phyloP scores from a whole-genome alignment of 2,113 vertebrate species.

The Cavia aperea region DNA sequence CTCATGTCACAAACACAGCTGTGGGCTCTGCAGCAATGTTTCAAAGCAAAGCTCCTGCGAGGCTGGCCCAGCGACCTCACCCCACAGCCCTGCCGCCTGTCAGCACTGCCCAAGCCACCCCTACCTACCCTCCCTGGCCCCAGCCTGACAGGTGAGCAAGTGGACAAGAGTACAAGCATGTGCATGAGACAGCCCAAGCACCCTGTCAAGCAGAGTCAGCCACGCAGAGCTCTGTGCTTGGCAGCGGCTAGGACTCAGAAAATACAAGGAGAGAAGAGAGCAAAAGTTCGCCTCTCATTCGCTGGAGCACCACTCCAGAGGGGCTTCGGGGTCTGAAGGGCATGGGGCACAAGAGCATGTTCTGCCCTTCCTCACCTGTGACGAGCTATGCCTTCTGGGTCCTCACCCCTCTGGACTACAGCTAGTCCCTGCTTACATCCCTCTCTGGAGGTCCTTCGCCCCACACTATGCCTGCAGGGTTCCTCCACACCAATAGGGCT shows the following conservation, averaged over 20 bases:
- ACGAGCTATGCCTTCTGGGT: accelerated
- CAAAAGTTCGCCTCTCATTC: accelerated
- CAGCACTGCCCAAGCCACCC: too few species aligned
- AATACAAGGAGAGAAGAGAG: background rate
- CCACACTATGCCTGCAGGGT: background rate
- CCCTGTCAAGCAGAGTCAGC: background rate
- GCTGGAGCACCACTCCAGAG: background rate
- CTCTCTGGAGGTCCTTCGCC: background rate
- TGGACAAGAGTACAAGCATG: accelerated
- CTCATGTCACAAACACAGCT: accelerated
- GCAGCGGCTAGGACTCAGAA: background rate
- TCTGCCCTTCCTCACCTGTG: too few species aligned
- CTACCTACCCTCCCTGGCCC: background rate
- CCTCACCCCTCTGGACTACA: background rate
- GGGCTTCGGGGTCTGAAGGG: accelerated
- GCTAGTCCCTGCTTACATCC: accelerated
- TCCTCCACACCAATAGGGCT: accelerated
- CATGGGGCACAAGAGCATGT: accelerated
- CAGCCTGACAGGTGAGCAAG: background rate
- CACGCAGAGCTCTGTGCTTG: accelerated
- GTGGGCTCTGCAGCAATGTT: accelerated
- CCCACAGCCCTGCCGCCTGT: background rate
- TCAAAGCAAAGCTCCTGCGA: background rate
- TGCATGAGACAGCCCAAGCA: background rate
- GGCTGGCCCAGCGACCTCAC: accelerated